phyloP scores from a whole-genome alignment of 1,140 invertebrate species.

The Phenacoccus solenopsis region DNA sequence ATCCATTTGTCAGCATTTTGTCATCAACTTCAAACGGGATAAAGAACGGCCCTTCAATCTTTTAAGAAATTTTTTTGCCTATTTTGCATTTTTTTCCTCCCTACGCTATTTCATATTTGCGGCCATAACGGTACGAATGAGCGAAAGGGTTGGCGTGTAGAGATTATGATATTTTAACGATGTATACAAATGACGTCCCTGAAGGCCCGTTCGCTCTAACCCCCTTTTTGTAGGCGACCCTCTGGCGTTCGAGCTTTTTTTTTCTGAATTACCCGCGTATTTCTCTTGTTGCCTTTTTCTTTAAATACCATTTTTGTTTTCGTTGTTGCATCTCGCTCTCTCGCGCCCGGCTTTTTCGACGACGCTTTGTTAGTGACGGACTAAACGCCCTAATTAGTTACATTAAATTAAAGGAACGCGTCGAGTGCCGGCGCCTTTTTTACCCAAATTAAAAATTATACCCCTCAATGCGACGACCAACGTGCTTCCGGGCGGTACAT shows the following conservation, averaged over 20 bases:
- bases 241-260: neutral
- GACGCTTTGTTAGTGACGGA: neutral
- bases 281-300: neutral
- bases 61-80: neutral
- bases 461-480: too few relatives aligned
- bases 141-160: neutral
- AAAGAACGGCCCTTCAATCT: neutral
- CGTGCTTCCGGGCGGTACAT: too few relatives aligned
- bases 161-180: conserved; percentile 3
- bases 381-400: neutral
- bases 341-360: too few relatives aligned
- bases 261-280: neutral
- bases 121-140: neutral
- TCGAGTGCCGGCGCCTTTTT: neutral
- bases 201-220: neutral
- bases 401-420: neutral
- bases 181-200: conserved; percentile 1
- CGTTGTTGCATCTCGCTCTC: neutral
- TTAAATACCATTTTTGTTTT: neutral
- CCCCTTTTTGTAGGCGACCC: neutral
- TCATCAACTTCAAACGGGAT: neutral
- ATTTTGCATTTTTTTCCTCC: neutral
- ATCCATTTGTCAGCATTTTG: conserved; percentile 1
- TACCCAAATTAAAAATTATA: too few relatives aligned
- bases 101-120: neutral